phyloP scores from a whole-genome alignment of 2,113 vertebrate species.

The Dolichallabes microphthalmus region DNA sequence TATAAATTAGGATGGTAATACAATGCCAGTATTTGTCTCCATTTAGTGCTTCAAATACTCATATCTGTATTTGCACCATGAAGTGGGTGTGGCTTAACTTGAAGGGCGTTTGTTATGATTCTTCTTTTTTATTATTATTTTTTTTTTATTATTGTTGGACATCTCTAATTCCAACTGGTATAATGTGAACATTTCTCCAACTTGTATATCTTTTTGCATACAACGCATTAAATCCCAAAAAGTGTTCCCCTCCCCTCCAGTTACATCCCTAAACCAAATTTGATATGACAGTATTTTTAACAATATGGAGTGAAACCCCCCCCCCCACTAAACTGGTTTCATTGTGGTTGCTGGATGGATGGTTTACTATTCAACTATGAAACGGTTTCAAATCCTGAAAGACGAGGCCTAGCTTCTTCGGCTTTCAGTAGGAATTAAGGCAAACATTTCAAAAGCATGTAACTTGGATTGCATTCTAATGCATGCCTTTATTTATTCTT shows the following conservation, averaged over 20 bases:
- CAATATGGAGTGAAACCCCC: background rate
- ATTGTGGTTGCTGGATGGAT: slow-evolving; percentile 26
- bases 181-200: background rate
- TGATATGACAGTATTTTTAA: background rate
- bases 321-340: slow-evolving; percentile 16
- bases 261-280: background rate
- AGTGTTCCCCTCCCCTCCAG: background rate
- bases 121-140: background rate
- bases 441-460: slow-evolving; percentile 14
- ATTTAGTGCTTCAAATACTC: background rate
- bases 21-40: background rate
- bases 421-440: slow-evolving; percentile 38
- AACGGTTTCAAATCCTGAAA: slow-evolving; percentile 33
- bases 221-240: background rate
- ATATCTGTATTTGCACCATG: background rate
- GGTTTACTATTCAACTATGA: slow-evolving; percentile 29
- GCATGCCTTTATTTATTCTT: slow-evolving; percentile 22
- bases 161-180: background rate
- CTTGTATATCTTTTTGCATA: background rate
- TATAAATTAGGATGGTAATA: slow-evolving; percentile 8
- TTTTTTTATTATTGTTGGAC: background rate
- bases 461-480: slow-evolving; percentile 20
- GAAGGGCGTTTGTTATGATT: background rate
- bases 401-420: slow-evolving; percentile 34
- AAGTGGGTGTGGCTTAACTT: background rate